Percentiles rank a stretch among this genome's conserved stretches.
phyloP scores from a whole-genome alignment of 2,888 invertebrate genomes.

The Muschampia staudingeri region DNA sequence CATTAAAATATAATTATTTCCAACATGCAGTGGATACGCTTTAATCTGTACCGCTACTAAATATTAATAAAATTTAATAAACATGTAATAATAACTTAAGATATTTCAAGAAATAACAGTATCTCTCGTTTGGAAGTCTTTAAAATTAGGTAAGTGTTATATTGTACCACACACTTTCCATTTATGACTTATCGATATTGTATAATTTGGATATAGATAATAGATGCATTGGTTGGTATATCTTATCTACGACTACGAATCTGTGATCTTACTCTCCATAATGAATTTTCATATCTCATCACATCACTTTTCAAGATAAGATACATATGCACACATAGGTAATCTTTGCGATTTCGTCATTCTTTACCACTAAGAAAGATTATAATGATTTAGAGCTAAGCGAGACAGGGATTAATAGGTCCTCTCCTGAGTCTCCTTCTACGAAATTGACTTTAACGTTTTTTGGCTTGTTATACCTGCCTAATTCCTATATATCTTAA shows the following conservation, averaged over 20 bases:
- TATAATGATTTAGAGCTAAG: conserved; percentile 35
- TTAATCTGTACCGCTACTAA: background rate
- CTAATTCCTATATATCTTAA: no score
- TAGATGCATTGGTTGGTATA: background rate
- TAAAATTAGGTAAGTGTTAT: no score
- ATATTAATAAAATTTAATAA: background rate
- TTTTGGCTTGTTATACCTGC: background rate
- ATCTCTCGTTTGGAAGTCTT: no score
- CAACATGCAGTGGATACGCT: no score
- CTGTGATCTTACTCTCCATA: conserved; percentile 4
- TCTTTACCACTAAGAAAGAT: background rate
- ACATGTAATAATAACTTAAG: background rate
- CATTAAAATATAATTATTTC: no score
- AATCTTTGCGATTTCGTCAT: conserved; percentile 23
- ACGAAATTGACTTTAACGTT: background rate
- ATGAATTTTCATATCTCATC: background rate
- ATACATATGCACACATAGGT: background rate
- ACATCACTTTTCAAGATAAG: conserved; percentile 1
- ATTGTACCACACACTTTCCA: no score
- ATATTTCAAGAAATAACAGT: background rate
- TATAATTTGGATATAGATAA: background rate
- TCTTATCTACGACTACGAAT: background rate
- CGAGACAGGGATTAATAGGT: conserved; percentile 36
- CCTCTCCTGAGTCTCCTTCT: conserved; percentile 9
- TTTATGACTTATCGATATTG: background rate